Conservation (phyloP, 2,797 vertebrate genomes). For the Gorsachius magnificus region DNA sequence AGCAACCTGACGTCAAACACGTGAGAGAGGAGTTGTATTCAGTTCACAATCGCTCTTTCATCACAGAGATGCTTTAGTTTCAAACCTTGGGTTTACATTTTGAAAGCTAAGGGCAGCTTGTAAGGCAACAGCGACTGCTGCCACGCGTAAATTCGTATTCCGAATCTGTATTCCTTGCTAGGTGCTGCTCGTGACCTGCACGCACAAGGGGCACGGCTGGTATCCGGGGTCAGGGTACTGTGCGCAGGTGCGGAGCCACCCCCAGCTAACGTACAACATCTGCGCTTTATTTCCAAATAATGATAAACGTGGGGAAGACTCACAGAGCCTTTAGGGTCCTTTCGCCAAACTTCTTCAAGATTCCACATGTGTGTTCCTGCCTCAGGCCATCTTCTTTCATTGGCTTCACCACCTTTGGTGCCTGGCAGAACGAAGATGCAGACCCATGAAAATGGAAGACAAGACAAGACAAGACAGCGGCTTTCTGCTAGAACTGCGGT, state of each 20-base stretch:
- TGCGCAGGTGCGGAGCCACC: background rate
- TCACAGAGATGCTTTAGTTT: background rate
- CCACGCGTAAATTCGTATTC: background rate
- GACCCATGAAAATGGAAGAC: background rate
- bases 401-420: background rate
- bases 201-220: background rate
- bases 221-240: too few relatives aligned
- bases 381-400: background rate
- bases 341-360: slow-evolving; percentile 25
- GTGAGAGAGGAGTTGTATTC: background rate
- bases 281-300: background rate
- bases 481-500: background rate
- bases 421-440: background rate
- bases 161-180: background rate
- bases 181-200: background rate
- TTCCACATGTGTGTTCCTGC: slow-evolving; percentile 28
- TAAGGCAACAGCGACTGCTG: background rate
- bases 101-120: too few relatives aligned
- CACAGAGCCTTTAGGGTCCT: slow-evolving; percentile 7
- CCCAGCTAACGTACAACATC: background rate
- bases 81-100: background rate
- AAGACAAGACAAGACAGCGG: background rate
- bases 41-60: background rate
- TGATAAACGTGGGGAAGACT: background rate
- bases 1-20: background rate